Percentiles rank a stretch among this genome's conserved stretches.
Evolutionary conservation across 2,888 invertebrate species (phyloP).

Genomic region (Nyleta sp.): DNA sequence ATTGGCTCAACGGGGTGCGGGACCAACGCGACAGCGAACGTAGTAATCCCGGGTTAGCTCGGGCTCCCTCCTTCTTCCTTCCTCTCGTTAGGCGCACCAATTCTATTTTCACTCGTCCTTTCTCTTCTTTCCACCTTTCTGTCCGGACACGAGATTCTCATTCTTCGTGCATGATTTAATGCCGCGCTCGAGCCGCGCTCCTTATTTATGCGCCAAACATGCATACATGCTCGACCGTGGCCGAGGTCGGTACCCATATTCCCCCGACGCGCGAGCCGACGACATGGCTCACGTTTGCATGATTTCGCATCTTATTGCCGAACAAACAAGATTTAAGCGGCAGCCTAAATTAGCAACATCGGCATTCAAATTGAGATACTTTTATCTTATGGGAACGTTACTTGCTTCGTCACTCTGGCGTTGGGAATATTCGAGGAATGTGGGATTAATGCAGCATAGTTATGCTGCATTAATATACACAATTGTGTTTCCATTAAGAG

Average conservation of each 20-base stretch:
- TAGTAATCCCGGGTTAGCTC: slow-evolving; percentile 68
- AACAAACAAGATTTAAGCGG: slow-evolving; percentile 40
- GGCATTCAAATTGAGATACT: slow-evolving; percentile 29
- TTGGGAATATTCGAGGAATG: too few relatives aligned
- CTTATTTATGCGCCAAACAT: slow-evolving; percentile 81
- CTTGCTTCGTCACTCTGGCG: too few relatives aligned
- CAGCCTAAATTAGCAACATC: slow-evolving; percentile 40
- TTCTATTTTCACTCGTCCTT: slow-evolving; percentile 60
- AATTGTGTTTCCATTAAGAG: too few relatives aligned
- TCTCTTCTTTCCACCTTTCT: slow-evolving; percentile 65
- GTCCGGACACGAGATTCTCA: slow-evolving; percentile 76
- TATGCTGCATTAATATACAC: too few relatives aligned
- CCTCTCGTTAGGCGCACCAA: slow-evolving; percentile 54
- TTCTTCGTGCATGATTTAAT: slow-evolving; percentile 80
- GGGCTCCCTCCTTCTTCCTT: slow-evolving; percentile 49
- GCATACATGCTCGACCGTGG: slow-evolving; percentile 76
- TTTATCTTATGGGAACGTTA: not conserved
- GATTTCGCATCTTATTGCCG: slow-evolving; percentile 76
- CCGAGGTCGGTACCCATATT: slow-evolving; percentile 75
- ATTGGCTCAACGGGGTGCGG: slow-evolving; percentile 80
- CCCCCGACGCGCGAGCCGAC: slow-evolving; percentile 66
- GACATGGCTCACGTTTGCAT: slow-evolving; percentile 71
- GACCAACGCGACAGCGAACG: slow-evolving; percentile 71
- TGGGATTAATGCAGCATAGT: too few relatives aligned
- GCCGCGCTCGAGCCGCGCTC: slow-evolving; percentile 77